Evolutionary conservation across 2,113 vertebrate species (phyloP).

Genomic region (Bolborhynchus lineola): DNA sequence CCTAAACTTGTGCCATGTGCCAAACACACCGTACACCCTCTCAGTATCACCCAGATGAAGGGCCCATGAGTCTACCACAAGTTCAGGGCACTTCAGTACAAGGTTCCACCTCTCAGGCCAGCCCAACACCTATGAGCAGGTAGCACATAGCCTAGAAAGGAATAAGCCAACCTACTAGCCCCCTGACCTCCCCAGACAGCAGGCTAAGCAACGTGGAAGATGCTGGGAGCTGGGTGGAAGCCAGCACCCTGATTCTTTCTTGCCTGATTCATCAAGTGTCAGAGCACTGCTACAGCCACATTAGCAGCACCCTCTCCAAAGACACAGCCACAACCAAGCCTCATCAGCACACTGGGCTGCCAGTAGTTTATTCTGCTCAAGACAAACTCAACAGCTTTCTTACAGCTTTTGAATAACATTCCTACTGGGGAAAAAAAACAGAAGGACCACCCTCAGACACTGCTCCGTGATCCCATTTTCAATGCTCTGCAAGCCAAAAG

Average conservation of each 20-base stretch:
- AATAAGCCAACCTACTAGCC: background rate
- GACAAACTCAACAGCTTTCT: background rate
- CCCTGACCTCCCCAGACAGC: background rate
- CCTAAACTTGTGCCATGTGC: background rate
- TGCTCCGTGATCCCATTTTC: background rate
- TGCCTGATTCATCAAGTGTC: background rate
- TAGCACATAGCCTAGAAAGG: background rate
- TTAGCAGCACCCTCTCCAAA: background rate
- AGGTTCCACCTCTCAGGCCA: background rate
- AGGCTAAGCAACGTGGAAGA: background rate
- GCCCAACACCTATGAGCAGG: background rate
- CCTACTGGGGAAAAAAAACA: background rate
- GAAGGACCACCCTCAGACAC: background rate
- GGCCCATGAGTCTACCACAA: background rate
- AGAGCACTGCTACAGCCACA: background rate
- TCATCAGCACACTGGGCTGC: background rate
- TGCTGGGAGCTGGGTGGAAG: background rate
- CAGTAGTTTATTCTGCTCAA: background rate
- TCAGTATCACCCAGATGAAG: background rate
- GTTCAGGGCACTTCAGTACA: background rate
- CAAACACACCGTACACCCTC: background rate
- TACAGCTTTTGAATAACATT: background rate
- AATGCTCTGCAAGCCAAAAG: background rate
- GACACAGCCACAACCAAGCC: background rate
- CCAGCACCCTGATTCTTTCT: background rate